Evolutionary conservation across 2,113 vertebrate genomes (phyloP), one percentile per base, ranked within the genome.

Genomic region (Esox niger): DNA sequence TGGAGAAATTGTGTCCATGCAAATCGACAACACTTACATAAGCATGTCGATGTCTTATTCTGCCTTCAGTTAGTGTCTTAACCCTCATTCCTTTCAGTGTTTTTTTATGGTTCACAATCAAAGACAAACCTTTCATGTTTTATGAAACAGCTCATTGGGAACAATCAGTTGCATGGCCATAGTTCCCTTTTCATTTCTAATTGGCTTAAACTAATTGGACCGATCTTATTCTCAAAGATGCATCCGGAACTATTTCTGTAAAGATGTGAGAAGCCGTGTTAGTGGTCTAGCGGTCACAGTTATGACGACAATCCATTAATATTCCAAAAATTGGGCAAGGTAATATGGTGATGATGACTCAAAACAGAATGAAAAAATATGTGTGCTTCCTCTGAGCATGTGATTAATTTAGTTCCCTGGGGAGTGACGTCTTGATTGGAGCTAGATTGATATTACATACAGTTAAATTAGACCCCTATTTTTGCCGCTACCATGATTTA

Each of bases 401-500:
- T 63, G 78, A 84, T 78, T 87, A 54, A 74, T 81, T 78, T 87
- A 57, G 73, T 81, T 66, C 81, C 76, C 73, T 64, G 33, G 77
- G 79, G 88, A 87, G 75, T 54, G 30, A 59, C 43, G 55, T 63
- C 80, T 81, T 79, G 79, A 86, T 82, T 81, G 80, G 80, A 15
- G 76, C 74, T 76, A 88, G 85, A 87, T 80, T 84, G 78, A 86
- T 91, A 62, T 61, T 72, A 71, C 27, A 69, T 72, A 71, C 27
- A 70, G 71, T 17, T 69, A 77, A 86, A 86, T 87, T 84, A 88
- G 88, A 76, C 82, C 83, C 13, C n/a, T n/a, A 62, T 62, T 52
- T 2, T 87, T 81, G 84, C 61, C 17, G 74, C 81, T 74, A 79
- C 84, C 83, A 75, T 87, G 89, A 90, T 77, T 80, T 69, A 74